Base-by-base conservation (phyloP, 2,113 vertebrate species). In the Progne subis region DNA sequence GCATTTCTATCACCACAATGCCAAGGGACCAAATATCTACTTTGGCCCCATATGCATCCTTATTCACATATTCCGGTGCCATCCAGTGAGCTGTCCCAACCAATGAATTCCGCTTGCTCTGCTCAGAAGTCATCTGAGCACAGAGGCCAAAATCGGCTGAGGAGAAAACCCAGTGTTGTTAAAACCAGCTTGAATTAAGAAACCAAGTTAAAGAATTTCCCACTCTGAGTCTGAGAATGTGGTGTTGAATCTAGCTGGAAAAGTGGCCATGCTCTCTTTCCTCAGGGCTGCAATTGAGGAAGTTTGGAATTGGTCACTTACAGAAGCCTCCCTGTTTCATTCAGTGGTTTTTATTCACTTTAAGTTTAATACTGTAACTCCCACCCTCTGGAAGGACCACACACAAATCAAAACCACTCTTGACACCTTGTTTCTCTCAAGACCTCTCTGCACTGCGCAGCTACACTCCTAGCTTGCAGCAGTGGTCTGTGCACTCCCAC, bases 11-110 rank as follows among this genome's bases (percentile, higher is more conserved):
- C 46, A 98, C 99, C 99, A 99, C 99, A 96, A 99, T 99, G 64
- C 99, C 99, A 92, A 99, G 97, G 46, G 99, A 99, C 99, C 99
- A 99, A 95, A 99, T 99, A 93, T 99, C 99, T 93, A 99, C 99
- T 97, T 99, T 99, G 6, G 99, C 99, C 52, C 99, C 99, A 8
- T 99, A 99, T 2, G 98, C 98, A 97, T 99, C 99, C 43, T 99
- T 98, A 46, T 99, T 99, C 63, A 99, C 98, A 57, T 99, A 99
- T 93, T 99, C 99, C 5, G 99, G 99, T 11, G 99, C 99, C 99
- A 99, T 99, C 99, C 99, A 99, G 86, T 99, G 99, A 31, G 99
- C 99, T 2, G 99, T 99, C 44, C 99, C 99, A 17, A 99, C 98
- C 99, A 99, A 98, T 8, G 98, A 99, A 96, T 98, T 99, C 93